These are phyloP conservation scores for Myopa testacea DNA, from an alignment of 2,888 invertebrate genomes.

Conservation along the genomic window DNA sequence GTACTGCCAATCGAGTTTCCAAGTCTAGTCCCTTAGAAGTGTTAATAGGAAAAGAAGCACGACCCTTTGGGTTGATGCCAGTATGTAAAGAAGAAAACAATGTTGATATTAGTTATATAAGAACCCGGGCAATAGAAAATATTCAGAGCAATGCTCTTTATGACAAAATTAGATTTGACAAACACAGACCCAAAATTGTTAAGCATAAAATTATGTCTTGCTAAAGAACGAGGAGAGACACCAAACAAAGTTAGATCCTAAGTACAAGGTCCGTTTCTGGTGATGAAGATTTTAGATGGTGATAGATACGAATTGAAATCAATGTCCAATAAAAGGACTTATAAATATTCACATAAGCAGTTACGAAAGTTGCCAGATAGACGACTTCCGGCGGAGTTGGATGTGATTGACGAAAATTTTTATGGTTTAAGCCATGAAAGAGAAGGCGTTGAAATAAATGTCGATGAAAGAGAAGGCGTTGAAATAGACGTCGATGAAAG, in stretches of 20 bases:
- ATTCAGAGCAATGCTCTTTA: slow-evolving; percentile 26
- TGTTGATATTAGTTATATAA: slow-evolving; percentile 27
- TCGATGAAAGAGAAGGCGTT: too few relatives aligned
- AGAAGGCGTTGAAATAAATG: too few relatives aligned
- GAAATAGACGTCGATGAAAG: too few relatives aligned
- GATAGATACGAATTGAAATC: too few relatives aligned
- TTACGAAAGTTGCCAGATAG: too few relatives aligned
- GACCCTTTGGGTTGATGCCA: slow-evolving; percentile 26
- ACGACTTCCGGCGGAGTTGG: too few relatives aligned
- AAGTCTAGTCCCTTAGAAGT: slow-evolving; percentile 34
- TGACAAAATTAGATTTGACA: slow-evolving; percentile 30
- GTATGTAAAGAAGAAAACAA: slow-evolving; percentile 6
- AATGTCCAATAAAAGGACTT: too few relatives aligned
- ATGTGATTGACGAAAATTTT: too few relatives aligned
- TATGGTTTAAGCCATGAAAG: too few relatives aligned
- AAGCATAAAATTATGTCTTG: slow-evolving; percentile 35
- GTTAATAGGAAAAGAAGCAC: slow-evolving; percentile 29
- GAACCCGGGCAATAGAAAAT: slow-evolving; percentile 38
- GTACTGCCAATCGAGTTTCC: slow-evolving; percentile 28
- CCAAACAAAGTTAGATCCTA: slow-evolving; percentile 40
- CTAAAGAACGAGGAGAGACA: slow-evolving; percentile 38
- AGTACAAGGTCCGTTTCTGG: slow-evolving; percentile 38
- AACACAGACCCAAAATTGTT: slow-evolving; percentile 31
- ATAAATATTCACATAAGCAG: too few relatives aligned
- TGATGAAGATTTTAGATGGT: slow-evolving; percentile 17